Base-by-base conservation (phyloP, 2,888 invertebrate genomes). In the Andrena haemorrhoa region DNA sequence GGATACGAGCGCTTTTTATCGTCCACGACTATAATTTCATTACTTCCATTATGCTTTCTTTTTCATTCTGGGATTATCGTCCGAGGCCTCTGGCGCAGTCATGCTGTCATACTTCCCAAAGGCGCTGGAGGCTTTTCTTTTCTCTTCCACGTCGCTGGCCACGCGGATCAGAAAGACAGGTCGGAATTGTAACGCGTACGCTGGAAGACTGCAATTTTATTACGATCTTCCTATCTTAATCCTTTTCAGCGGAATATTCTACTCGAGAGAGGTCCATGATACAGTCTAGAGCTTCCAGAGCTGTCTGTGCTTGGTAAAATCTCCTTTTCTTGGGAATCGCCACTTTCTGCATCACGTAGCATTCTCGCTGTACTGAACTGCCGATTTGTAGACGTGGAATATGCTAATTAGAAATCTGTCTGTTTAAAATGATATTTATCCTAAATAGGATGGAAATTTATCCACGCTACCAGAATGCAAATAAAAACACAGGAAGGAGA, bases 171-270 rank as follows among this genome's bases (percentile, higher is more conserved):
- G 47, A 63, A 41, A 66, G 20, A 29, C 41, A 65, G 66, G n/a
- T 23, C 23, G 47, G 64, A 76, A n/a, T 7, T 33, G 58, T 33
- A 47, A 12, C 31, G 12, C 49, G 51, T 7, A 29, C 5, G 26
- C 5, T 26, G 53, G 29, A 41, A 41, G n/a, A 35, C 26, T 29
- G 61, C 26, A 29, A 35, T 70, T 70, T 70, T 70, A 75, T 75
- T 69, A 29, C 33, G 47, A 29, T n/a, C 20, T 20, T 6, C 16
- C 23, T 63, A 31, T 20, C 41, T 41, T 33, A 31, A 41, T 29
- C 12, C 33, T 16, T 12, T 74, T 23, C 1, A 41, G 12, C 20
- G 26, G 31, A 47, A 71, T 71, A 64, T 64, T 71, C 56, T 49
- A 53, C 35, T 70, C 7, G 35, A 35, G 41, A 10, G 31, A 61